These are phyloP conservation scores for Capreolus pygargus DNA, from an alignment of 2,113 vertebrate species.

Conservation along the genomic window DNA sequence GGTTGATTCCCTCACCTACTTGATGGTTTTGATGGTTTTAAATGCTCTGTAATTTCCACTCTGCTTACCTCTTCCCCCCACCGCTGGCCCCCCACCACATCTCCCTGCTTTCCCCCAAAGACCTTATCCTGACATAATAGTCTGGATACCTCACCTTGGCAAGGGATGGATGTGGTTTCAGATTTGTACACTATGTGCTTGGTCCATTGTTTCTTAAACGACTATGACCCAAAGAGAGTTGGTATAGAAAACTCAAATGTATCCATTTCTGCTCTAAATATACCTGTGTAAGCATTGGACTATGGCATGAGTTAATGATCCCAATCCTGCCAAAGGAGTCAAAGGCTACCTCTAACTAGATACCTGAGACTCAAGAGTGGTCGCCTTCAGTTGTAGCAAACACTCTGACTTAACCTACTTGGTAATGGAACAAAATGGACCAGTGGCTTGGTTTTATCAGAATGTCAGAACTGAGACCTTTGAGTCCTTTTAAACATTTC, in stretches of 20 bases:
- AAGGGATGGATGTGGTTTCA: not conserved
- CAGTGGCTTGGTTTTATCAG: not conserved
- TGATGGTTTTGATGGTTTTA: not conserved
- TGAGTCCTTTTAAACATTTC: not conserved
- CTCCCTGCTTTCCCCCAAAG: not conserved
- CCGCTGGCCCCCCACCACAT: rapidly evolving
- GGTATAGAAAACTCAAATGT: not conserved
- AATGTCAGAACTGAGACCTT: not conserved
- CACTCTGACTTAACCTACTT: not conserved
- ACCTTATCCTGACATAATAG: not conserved
- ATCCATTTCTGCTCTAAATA: not conserved
- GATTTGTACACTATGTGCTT: not conserved
- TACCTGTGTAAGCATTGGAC: not conserved
- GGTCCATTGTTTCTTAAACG: too few species aligned
- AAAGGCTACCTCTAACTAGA: not conserved
- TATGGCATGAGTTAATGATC: not conserved
- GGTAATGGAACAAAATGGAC: not conserved
- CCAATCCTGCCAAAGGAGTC: not conserved
- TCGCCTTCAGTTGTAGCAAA: not conserved
- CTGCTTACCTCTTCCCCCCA: rapidly evolving
- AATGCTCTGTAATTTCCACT: not conserved
- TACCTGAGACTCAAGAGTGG: not conserved
- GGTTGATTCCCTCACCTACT: not conserved
- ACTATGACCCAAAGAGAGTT: not conserved
- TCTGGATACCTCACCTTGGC: not conserved